These are phyloP conservation scores for Typhlichthys subterraneus DNA, from an alignment of 2,797 vertebrate genomes.

Conservation along the genomic window DNA sequence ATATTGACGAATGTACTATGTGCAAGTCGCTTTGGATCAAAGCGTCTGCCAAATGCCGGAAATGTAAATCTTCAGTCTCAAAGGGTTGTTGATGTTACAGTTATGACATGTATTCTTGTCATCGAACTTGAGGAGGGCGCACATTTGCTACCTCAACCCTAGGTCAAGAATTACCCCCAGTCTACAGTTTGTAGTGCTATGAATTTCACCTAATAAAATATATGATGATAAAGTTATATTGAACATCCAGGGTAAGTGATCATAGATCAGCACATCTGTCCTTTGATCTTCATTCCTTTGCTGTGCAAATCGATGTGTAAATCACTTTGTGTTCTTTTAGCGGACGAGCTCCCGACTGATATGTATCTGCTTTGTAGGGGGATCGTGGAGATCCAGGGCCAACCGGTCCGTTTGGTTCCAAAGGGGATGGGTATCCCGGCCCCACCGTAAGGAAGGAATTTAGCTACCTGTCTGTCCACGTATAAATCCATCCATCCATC, in stretches of 20 bases:
- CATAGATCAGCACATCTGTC: conserved; percentile 21
- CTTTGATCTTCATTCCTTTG: conserved; percentile 17
- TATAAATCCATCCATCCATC: conserved; percentile 20
- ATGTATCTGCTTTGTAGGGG: conserved; percentile 69
- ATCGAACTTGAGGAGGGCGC: too few species aligned
- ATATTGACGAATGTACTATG: too few species aligned
- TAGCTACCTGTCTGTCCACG: conserved; percentile 2
- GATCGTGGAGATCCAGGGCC: conserved; percentile 82
- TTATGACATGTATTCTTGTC: too few species aligned
- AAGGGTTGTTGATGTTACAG: too few species aligned
- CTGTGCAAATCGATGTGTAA: conserved; percentile 15
- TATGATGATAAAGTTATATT: background rate
- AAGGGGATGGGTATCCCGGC: conserved; percentile 88
- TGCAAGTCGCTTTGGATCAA: too few species aligned
- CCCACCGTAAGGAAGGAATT: conserved; percentile 74
- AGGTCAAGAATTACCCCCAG: too few species aligned
- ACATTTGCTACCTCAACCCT: too few species aligned
- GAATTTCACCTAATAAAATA: too few species aligned
- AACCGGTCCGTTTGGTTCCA: conserved; percentile 82
- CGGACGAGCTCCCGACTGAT: conserved; percentile 11
- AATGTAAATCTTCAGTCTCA: too few species aligned
- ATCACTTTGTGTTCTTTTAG: conserved; percentile 24
- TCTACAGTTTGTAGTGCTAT: too few species aligned
- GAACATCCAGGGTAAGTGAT: background rate
- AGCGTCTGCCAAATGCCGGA: too few species aligned